A percentile compares a stretch with the other conserved stretches of the same genome.
phyloP scores from a whole-genome alignment of 2,888 invertebrate species.

The Drosophila recens region DNA sequence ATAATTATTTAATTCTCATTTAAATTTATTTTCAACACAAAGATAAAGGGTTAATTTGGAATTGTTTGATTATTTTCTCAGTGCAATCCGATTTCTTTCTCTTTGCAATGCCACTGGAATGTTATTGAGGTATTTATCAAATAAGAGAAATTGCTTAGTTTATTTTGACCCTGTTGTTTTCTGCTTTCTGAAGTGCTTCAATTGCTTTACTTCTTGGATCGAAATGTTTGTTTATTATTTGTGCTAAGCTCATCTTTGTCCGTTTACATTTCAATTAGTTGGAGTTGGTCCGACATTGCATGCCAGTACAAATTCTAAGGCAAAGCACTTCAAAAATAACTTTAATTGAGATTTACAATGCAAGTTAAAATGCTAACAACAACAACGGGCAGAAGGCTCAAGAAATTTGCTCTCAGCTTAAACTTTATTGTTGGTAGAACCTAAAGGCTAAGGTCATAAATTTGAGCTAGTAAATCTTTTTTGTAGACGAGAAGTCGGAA shows the following conservation, averaged over 20 bases:
- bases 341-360: conserved; percentile 75
- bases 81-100: not conserved
- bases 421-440: conserved; percentile 32
- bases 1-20: not conserved
- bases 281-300: conserved; percentile 34
- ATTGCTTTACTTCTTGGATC: conserved; percentile 22
- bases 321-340: conserved; percentile 41
- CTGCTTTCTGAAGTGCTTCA: conserved; percentile 14
- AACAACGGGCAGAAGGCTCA: conserved; percentile 27
- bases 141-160: not conserved
- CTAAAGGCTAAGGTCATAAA: conserved; percentile 63
- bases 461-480: conserved; percentile 72
- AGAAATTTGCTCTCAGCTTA: conserved; percentile 53
- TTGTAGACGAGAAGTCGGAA: conserved; percentile 43
- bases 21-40: not conserved
- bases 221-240: conserved; percentile 47
- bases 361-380: conserved; percentile 58
- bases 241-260: conserved; percentile 28
- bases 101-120: conserved; percentile 11
- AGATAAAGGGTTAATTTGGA: not conserved
- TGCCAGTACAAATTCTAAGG: conserved; percentile 34
- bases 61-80: not conserved
- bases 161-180: conserved; percentile 15
- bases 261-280: conserved; percentile 64
- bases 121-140: conserved; percentile 18